Evolutionary conservation across 2,797 vertebrate genomes (phyloP), one percentile per base, ranked within the genome.

Genomic region (Sylvia borin): DNA sequence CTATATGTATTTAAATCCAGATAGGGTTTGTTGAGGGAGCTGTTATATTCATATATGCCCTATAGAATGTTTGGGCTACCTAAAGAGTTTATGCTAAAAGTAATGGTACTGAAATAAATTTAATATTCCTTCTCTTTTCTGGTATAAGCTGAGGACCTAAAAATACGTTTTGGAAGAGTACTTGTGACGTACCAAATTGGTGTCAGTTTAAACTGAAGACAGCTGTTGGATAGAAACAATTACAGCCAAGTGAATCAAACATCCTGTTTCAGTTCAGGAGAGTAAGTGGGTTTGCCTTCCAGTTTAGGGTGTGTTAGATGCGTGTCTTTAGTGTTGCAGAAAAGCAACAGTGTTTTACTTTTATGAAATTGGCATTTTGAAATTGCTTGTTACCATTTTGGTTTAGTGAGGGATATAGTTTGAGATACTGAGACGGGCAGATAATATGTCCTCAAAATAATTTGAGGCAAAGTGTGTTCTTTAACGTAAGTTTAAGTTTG

Each of bases 401-500:
- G 34, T 72, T 82, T 76, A 57, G 50, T 0, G 0, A 62, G 24
- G 16, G 65, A 55, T 80, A 54, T 73, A 27, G 51, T 87, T 74
- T 64, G 51, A 75, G 85, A 48, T 90, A 57, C 74, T 79, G 72
- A 91, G 84, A 83, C 45, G n/a, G 82, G 78, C 48, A 92, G 71
- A 57, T 95, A 93, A 76, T 93, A 80, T 55, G 83, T 94, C 90
- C 88, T 88, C 75, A 90, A 93, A 94, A 75, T 94, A 43, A 94
- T 81, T 72, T 92, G 83, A 90, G 55, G 81, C 84, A 95, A 93
- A 92, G 91, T 92, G 54, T 70, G 32, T 84, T 89, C 74, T 93
- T 96, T 94, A 95, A 88, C 87, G 48, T 32, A 62, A 92, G 76
- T 91, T 95, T 92, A 96, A 85, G 77, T 93, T 97, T 85, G 93